Base-by-base conservation (phyloP, 2,888 invertebrate genomes). In the Tuberolachnus salignus region DNA sequence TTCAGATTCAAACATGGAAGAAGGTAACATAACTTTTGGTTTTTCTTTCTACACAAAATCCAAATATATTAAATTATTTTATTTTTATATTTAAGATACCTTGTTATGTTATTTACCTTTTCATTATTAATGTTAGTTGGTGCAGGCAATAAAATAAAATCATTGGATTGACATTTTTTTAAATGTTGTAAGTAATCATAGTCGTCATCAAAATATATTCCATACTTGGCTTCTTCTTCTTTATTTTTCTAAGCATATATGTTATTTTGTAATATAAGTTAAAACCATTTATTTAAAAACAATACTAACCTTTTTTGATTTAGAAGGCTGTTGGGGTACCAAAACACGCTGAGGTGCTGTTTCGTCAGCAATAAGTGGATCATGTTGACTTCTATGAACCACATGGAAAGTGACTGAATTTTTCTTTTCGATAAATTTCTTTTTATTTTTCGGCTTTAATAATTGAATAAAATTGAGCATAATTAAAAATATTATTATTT, bases 141-240 rank as follows among this genome's bases (percentile, higher is more conserved):
- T 13, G 69, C 78, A 3, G 78, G 69, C 21, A 78, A 78, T 61
- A 78, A 69, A 34, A 78, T n/a, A 61, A 78, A 78, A 61, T 78
- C 78, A 67, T 78, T 78, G 13, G 78, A 69, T 51, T 49, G 78
- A 2, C 69, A 21, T 72, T 80, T 80, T 69, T 81, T 81, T 80
- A 98, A 88, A 88, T 98, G 97, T 85, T 98, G 94, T 82, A 98
- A 86, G 84, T 98, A 98, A 85, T 98, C 91, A 85, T 96, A 97
- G 83, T 97, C 95, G 86, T 98, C 97, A 83, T 97, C 97, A 85
- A 91, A 98, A 85, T 91, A 94, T 81, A 98, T 91, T 1, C 97
- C 98, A 88, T 90, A 97, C 85, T 96, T 95, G 19, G 89, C 87
- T 84, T 93, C 92, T 83, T 94, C 92, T 82, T 92, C 91, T 82